phyloP scores from a whole-genome alignment of 2,113 vertebrate species.

The Barnardius zonarius region DNA sequence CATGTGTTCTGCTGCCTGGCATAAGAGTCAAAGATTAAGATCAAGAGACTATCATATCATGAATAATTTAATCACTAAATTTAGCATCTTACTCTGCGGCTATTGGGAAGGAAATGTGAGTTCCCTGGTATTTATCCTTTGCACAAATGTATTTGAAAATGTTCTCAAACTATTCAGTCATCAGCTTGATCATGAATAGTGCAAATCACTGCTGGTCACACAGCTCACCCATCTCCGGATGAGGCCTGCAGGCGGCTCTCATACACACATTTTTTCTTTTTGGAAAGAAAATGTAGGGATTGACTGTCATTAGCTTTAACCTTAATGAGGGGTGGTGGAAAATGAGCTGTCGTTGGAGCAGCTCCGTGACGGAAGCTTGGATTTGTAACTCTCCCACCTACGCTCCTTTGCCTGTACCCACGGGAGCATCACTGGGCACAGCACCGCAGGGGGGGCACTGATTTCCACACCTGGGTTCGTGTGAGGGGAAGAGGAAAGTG shows the following conservation, averaged over 20 bases:
- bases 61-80: conserved; percentile 51
- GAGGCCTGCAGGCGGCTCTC: neutral
- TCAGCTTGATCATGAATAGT: neutral
- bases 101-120: neutral
- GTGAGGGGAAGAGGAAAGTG: neutral
- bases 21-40: conserved; percentile 43
- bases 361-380: neutral
- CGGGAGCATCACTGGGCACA: fast-evolving
- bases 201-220: neutral
- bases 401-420: neutral
- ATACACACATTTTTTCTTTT: fast-evolving
- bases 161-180: neutral
- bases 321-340: neutral
- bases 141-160: neutral
- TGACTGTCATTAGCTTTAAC: neutral
- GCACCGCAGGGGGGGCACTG: fast-evolving
- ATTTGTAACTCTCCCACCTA: neutral
- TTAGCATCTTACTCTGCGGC: neutral
- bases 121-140: neutral
- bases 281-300: fast-evolving
- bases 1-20: neutral
- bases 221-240: neutral
- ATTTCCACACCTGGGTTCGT: fast-evolving
- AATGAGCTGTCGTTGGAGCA: neutral
- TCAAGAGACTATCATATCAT: conserved; percentile 27